Evolutionary conservation across 2,888 invertebrate genomes (phyloP).

Genomic region (Caenorhabditis imperialis): DNA sequence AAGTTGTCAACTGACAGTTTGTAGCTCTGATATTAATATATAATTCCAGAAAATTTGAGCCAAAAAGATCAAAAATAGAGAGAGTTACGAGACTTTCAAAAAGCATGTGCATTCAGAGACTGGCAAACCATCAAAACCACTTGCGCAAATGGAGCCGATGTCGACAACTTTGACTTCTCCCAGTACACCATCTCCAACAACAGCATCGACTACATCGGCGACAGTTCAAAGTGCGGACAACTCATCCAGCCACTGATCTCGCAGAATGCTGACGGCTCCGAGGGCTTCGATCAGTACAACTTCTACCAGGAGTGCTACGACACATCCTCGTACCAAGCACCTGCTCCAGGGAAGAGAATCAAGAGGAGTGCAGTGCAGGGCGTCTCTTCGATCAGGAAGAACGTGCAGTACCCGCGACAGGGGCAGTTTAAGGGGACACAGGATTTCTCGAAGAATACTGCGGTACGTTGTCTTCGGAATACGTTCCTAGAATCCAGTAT

Average conservation of each 20-base stretch:
- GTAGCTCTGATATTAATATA: too few relatives aligned
- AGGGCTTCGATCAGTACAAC: conserved; percentile 70
- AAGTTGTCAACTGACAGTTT: too few relatives aligned
- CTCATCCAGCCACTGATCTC: conserved; percentile 61
- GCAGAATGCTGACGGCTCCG: conserved; percentile 32
- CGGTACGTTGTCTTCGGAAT: conserved; percentile 39
- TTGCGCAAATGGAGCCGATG: conserved; percentile 50
- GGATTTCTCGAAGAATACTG: conserved; percentile 48
- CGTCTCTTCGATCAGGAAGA: conserved; percentile 25
- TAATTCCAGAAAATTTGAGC: too few relatives aligned
- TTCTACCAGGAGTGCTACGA: conserved; percentile 74
- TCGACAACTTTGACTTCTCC: conserved; percentile 69
- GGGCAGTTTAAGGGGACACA: conserved; percentile 42
- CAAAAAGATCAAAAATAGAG: too few relatives aligned
- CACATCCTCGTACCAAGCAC: conserved; percentile 46
- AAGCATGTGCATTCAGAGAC: conserved; percentile 54
- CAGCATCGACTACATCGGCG: conserved; percentile 61
- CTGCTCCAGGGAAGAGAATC: conserved; percentile 38
- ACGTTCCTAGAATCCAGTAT: too few relatives aligned
- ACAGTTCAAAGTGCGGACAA: conserved; percentile 59
- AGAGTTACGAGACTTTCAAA: too few relatives aligned
- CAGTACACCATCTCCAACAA: conserved; percentile 39
- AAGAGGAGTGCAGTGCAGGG: conserved; percentile 41
- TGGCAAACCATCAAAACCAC: conserved; percentile 60
- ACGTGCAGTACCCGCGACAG: conserved; percentile 17